phyloP scores from a whole-genome alignment of 2,113 vertebrate genomes.

The Brachyhypopomus gauderio region DNA sequence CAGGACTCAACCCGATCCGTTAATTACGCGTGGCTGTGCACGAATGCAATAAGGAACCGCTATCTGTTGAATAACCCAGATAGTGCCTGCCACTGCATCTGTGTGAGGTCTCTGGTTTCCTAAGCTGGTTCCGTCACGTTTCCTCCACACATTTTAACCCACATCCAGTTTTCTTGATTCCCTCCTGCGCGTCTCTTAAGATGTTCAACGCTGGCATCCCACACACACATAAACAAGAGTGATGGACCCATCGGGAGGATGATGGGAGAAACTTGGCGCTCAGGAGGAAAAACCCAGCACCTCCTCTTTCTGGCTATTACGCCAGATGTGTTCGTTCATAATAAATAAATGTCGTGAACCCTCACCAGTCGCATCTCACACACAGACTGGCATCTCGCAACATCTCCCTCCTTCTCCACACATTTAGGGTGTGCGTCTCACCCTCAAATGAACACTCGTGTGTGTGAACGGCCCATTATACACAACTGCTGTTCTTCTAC shows the following conservation, averaged over 20 bases:
- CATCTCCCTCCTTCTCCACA: not conserved
- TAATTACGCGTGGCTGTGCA: too few relatives aligned
- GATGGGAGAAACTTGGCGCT: not conserved
- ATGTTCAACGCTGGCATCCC: conserved; percentile 24
- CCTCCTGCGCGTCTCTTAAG: conserved; percentile 11
- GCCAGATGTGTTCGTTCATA: too few relatives aligned
- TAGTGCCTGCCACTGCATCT: too few relatives aligned
- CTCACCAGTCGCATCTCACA: too few relatives aligned
- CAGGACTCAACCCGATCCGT: too few relatives aligned
- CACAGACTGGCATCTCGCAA: not conserved
- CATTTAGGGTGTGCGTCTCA: not conserved
- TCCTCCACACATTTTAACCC: conserved; percentile 7
- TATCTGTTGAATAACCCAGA: not conserved
- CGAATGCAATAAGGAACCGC: too few relatives aligned
- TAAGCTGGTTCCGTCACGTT: not conserved
- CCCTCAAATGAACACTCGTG: not conserved
- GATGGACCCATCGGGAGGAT: not conserved
- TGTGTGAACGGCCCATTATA: conserved; percentile 10
- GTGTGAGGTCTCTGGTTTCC: conserved; percentile 15
- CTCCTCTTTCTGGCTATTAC: not conserved
- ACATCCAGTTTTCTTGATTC: conserved; percentile 25
- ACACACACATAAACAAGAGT: conserved; percentile 22
- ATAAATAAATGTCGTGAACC: too few relatives aligned
- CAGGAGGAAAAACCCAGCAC: not conserved
- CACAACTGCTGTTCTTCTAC: conserved; percentile 10